Evolutionary conservation across 2,888 invertebrate genomes (phyloP).

Genomic region (Eupithecia tripunctaria): DNA sequence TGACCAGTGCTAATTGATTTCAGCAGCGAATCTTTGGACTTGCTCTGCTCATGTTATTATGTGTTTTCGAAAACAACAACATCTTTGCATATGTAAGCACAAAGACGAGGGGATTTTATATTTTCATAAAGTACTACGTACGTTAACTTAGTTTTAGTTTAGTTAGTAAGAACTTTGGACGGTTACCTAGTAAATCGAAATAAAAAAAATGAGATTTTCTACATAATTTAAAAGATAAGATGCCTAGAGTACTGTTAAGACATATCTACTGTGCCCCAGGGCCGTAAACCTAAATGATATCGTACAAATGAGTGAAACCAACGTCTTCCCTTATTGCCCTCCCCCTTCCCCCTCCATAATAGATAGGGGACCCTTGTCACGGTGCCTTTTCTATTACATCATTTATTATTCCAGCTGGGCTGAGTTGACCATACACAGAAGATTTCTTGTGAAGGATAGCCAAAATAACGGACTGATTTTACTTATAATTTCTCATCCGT

Average conservation of each 20-base stretch:
- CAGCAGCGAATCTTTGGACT: neutral
- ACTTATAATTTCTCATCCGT: neutral
- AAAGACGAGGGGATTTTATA: too few relatives aligned
- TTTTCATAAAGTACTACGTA: too few relatives aligned
- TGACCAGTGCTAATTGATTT: neutral
- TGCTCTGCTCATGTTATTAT: neutral
- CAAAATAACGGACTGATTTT: neutral
- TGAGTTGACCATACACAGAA: neutral
- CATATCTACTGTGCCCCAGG: neutral
- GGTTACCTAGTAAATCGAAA: neutral
- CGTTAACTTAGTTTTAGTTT: too few relatives aligned
- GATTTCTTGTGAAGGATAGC: neutral
- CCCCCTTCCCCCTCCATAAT: slow-evolving; percentile 52
- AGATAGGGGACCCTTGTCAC: slow-evolving; percentile 56
- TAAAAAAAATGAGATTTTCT: neutral
- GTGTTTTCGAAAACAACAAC: neutral
- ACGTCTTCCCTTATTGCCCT: slow-evolving; percentile 29
- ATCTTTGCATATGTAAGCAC: neutral
- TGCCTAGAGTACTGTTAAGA: neutral
- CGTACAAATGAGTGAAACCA: slow-evolving; percentile 43
- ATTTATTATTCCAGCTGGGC: slow-evolving; percentile 37
- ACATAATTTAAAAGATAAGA: neutral
- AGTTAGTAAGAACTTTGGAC: neutral
- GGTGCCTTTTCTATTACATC: slow-evolving; percentile 51
- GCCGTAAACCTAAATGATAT: slow-evolving; percentile 42